These are phyloP conservation scores for Threskiornis aethiopicus DNA, from an alignment of 2,797 vertebrate genomes.

Conservation along the genomic window DNA sequence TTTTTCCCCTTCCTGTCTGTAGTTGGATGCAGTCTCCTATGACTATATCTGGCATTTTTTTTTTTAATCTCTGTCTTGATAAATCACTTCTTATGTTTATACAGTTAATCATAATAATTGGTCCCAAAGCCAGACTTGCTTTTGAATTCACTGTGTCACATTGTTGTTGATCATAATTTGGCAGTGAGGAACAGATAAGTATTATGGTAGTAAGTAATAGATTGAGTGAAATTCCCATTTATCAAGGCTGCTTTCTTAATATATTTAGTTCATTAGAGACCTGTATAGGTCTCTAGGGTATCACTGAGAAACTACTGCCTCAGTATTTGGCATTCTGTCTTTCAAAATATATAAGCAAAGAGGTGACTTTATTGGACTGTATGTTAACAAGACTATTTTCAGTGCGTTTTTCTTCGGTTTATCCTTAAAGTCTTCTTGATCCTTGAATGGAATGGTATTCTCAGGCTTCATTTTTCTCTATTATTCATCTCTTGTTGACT, in stretches of 20 bases:
- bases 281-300: background rate
- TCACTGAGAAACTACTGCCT: background rate
- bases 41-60: background rate
- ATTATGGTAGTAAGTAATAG: background rate
- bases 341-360: background rate
- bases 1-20: background rate
- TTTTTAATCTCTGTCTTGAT: background rate
- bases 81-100: background rate
- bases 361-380: background rate
- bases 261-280: background rate
- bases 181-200: background rate
- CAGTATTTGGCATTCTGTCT: background rate
- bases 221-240: background rate
- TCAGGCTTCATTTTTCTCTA: background rate
- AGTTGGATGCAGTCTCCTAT: background rate
- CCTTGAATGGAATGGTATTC: background rate
- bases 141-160: background rate
- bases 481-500: background rate
- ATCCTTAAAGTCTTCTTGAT: background rate
- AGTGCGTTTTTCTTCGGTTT: background rate
- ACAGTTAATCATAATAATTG: background rate
- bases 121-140: background rate
- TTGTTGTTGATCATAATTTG: background rate
- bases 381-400: background rate
- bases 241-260: background rate